Evolutionary conservation across 1,140 invertebrate genomes (phyloP), one percentile per base, ranked within the genome.

Genomic region (Cephus cinctus): DNA sequence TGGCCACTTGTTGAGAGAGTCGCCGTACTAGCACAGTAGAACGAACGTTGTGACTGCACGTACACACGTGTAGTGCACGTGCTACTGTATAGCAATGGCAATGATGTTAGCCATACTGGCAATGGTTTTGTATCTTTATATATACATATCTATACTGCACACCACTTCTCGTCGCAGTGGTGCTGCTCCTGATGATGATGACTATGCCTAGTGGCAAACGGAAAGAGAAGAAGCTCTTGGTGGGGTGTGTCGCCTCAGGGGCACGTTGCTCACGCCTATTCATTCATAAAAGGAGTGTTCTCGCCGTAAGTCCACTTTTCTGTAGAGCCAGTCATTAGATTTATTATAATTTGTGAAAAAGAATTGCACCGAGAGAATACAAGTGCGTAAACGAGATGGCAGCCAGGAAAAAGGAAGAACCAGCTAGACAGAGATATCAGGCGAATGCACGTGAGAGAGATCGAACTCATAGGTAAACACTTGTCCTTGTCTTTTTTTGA

Each of bases 381-480:
- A n/a, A n/a, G n/a, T n/a, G n/a, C n/a, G n/a, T n/a, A n/a, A n/a
- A n/a, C n/a, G 21, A 21, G 12, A 69, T 67, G 60, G 46, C 59
- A 15, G 32, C 56, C 27, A 54, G 43, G 32, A 61, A 43, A 12
- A 52, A 46, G 16, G 55, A 63, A 16, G 49, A 64, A 49, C 50
- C 65, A 11, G 54, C 59, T 2, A 82, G 80, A 54, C 85, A 86
- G 54, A 70, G 86, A 43, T 82, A 80, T 63, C 83, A 86, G 60
- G 86, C 86, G 1, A 89, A 88, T 63, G 86, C 86, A 2, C 75
- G 86, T 2, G 86, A 89, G 65, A 77, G 86, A 39, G 85, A 86
- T 62, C 76, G 86, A 48, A 88, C 86, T n/a, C 84, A 86, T 67
- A 88, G 86, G 86, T 88, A 78, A 67, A 49, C 30, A n/a, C 45